phyloP scores from a whole-genome alignment of 2,888 invertebrate species.

The Drosophila siamana region DNA sequence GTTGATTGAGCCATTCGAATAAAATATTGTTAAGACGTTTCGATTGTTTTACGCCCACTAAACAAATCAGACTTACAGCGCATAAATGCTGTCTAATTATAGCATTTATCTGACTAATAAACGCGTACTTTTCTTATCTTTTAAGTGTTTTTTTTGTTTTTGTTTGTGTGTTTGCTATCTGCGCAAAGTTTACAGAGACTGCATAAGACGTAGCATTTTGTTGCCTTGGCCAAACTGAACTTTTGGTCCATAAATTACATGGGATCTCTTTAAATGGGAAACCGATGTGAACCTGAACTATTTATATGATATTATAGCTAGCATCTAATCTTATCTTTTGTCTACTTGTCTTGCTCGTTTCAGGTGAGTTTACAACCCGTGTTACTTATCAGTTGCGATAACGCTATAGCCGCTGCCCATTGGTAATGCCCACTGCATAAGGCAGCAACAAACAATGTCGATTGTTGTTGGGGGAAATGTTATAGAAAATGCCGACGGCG shows the following conservation, averaged over 20 bases:
- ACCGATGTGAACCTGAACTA: slow-evolving; percentile 9
- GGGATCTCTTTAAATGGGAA: neutral
- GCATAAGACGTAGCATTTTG: neutral
- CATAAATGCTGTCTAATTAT: slow-evolving; percentile 5
- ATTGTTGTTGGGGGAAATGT: slow-evolving; percentile 4
- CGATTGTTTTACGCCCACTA: slow-evolving; percentile 10
- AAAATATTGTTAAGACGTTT: neutral
- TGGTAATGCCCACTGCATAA: slow-evolving; percentile 40
- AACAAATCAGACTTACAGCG: neutral
- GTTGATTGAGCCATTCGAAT: slow-evolving; percentile 36
- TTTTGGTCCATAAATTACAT: slow-evolving; percentile 36
- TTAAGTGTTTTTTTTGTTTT: neutral
- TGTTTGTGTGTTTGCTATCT: slow-evolving; percentile 16
- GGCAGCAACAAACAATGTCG: no score
- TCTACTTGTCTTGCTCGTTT: slow-evolving; percentile 41
- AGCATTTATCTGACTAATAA: slow-evolving; percentile 12
- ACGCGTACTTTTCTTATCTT: slow-evolving; percentile 7
- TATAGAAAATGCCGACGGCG: slow-evolving; percentile 65
- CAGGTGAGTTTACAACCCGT: slow-evolving; percentile 53
- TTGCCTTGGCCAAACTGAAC: slow-evolving; percentile 20
- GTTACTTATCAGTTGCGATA: slow-evolving; percentile 52
- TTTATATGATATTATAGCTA: slow-evolving; percentile 10
- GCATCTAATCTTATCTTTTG: slow-evolving; percentile 54
- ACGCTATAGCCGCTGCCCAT: slow-evolving; percentile 39
- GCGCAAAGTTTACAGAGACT: slow-evolving; percentile 6